Conservation (phyloP, 2,888 invertebrate species). For the Meiosimyza decipiens region DNA sequence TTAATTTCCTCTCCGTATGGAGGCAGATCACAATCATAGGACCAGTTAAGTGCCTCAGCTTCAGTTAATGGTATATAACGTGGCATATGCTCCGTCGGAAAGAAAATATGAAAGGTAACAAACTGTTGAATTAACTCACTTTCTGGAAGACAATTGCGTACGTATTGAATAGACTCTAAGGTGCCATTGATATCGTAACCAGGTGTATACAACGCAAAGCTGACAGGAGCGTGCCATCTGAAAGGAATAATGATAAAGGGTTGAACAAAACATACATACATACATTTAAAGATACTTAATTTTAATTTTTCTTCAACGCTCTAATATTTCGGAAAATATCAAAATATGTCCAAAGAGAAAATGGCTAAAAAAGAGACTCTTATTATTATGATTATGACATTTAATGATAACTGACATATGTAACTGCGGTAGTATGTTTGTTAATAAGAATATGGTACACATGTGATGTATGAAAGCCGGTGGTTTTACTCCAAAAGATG, state of each 20-base stretch:
- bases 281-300: too few species aligned
- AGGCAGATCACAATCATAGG: conserved; percentile 45
- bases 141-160: conserved; percentile 69
- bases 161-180: conserved; percentile 71
- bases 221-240: conserved; percentile 75
- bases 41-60: conserved; percentile 48
- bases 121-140: conserved; percentile 69
- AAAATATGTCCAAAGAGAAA: too few species aligned
- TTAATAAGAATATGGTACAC: too few species aligned
- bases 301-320: too few species aligned
- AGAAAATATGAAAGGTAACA: conserved; percentile 76
- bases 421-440: too few species aligned
- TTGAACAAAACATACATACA: conserved; percentile 31
- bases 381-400: too few species aligned
- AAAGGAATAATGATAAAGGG: conserved; percentile 13
- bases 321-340: too few species aligned
- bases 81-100: conserved; percentile 72
- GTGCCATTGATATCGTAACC: conserved; percentile 72
- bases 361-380: too few species aligned
- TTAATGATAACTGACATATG: too few species aligned
- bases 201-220: conserved; percentile 74
- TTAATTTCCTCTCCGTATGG: conserved; percentile 50
- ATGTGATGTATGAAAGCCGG: too few species aligned
- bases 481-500: too few species aligned
- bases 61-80: conserved; percentile 56